These are phyloP conservation scores for Sinocyclocheilus maitianheensis DNA, from an alignment of 2,113 vertebrate species.

Conservation along the genomic window DNA sequence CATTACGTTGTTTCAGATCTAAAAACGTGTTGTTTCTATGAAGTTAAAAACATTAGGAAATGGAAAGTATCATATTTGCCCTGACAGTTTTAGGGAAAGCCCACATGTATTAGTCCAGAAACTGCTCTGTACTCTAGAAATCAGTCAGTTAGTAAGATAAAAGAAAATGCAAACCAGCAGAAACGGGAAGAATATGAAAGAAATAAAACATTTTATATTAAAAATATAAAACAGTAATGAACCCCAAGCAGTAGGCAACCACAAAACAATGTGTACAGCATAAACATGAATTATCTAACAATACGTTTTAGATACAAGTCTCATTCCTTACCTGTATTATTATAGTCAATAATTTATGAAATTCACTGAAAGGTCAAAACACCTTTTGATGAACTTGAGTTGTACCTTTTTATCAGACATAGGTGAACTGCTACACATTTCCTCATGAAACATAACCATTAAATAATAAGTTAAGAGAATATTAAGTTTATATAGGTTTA, in stretches of 20 bases:
- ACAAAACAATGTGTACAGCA: background rate
- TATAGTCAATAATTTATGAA: background rate
- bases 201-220: no score
- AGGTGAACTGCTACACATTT: background rate
- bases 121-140: background rate
- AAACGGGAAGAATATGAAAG: background rate
- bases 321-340: background rate
- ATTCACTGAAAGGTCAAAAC: conserved; percentile 3
- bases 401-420: background rate
- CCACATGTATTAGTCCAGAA: background rate
- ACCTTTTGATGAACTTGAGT: background rate
- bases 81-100: background rate
- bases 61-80: background rate
- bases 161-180: background rate
- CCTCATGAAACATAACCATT: background rate
- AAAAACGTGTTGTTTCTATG: background rate
- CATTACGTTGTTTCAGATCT: background rate
- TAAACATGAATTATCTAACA: background rate
- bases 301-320: background rate
- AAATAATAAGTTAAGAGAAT: background rate
- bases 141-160: background rate
- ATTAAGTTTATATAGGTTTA: no score
- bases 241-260: background rate
- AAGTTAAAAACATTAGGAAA: background rate
- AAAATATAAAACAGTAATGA: no score